Base-by-base conservation (phyloP, 2,797 vertebrate species). In the Chloroceryle amazona region DNA sequence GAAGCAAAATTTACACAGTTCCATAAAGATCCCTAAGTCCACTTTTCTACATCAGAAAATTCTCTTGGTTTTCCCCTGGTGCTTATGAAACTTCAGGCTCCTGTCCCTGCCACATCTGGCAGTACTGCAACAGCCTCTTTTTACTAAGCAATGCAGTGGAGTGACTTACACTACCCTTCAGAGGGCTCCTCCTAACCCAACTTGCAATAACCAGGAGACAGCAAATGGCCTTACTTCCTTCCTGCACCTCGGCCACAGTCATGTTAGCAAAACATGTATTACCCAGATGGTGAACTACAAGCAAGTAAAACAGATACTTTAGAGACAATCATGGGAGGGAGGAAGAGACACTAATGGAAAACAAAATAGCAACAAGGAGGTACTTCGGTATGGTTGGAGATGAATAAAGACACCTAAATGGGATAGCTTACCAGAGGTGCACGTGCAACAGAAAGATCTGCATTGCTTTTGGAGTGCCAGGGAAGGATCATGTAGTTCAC, bases 131-230 rank as follows among this genome's bases (percentile, higher is more conserved):
- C 57, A 17, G 51, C 33, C 31, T 42, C 22, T 29, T 11, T 61
- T 39, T 10, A 1, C 37, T 37, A 9, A 26, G 37, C 28, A 9
- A 35, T 13, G 20, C 10, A n/a, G 41, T 4, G 15, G 44, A 63
- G 14, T 10, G 25, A 49, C 33, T 46, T 47, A 13, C 7, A 0
- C 0, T 18, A 35, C 28, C 60, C 22, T 74, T 28, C 1, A 3
- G 13, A 9, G 7, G 13, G 13, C 41, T 57, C 18, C 66, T 57
- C 65, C 68, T 37, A 22, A 52, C 11, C 39, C 78, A 29, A 4
- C 2, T 65, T 47, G 29, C 11, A n/a, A 23, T 22, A 31, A 4
- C 13, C 42, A n/a, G 46, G 41, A 60, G 65, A 35, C 58, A 39
- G 20, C 3, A 20, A 21, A 57, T 2, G 11, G 25, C n/a, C 89